Evolutionary conservation across 2,888 invertebrate species (phyloP), one percentile per base, ranked within the genome.

Genomic region (Andrena bicolor): DNA sequence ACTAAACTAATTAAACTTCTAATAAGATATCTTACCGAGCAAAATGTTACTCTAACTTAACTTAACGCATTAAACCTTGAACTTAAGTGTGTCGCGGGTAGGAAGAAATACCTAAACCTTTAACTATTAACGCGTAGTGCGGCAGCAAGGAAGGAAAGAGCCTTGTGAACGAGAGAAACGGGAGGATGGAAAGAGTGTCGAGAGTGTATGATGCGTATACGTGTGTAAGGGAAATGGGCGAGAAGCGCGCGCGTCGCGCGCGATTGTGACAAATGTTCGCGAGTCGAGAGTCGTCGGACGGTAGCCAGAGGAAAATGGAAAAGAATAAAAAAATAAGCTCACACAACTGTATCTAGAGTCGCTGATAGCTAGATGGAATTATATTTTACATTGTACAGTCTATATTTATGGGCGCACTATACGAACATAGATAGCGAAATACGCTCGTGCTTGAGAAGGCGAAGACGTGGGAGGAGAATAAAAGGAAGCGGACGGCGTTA

Each of bases 321-420:
- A 82, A 85, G 61, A 63, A 49, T 80, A 49, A 73, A 83, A 71
- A 75, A 86, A 82, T 77, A 87, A 83, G 87, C 87, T 87, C 80
- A 88, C 85, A 89, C 90, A 89, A 87, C 82, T 89, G 89, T 90
- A 91, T 86, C 85, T 91, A 90, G 90, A 90, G 84, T 90, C 86
- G 90, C 92, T 91, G n/a, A 80, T 88, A 92, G 92, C 86, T 93
- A 92, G 93, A 93, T 91, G 92, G 92, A 92, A 93, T 91, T 92
- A 93, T 93, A 93, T 93, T 93, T 93, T 93, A 92, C 93, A 93
- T 93, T 93, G 93, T 93, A 93, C 93, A 92, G 93, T 90, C 72
- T 61, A 77, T 86, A 85, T 82, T 83, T 90, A 91, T 80, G 85
- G 86, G 88, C 88, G 90, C 90, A 91, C 90, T 89, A 87, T 86